phyloP scores from a whole-genome alignment of 2,797 vertebrate species.

The Apogon talboti region DNA sequence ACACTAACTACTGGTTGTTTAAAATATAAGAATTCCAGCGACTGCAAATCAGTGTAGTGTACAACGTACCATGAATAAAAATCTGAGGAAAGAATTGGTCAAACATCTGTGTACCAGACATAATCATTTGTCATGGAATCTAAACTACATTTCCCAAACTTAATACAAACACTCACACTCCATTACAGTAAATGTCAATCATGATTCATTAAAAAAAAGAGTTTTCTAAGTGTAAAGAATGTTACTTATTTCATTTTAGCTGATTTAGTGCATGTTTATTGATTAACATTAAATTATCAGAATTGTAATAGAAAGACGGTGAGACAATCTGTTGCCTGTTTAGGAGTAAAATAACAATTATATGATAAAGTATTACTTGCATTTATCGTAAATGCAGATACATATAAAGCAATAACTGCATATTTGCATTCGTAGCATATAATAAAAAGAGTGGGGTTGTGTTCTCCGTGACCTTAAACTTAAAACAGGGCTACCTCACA shows the following conservation, averaged over 20 bases:
- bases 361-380: too few species aligned
- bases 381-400: background rate
- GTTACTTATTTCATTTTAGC: slow-evolving; percentile 9
- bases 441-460: slow-evolving; percentile 9
- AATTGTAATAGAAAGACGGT: background rate
- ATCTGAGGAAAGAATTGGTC: slow-evolving; percentile 42
- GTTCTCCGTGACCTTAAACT: slow-evolving; percentile 37
- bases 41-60: slow-evolving; percentile 24
- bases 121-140: slow-evolving; percentile 60
- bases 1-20: too few species aligned
- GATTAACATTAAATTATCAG: background rate
- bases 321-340: background rate
- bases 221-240: slow-evolving; percentile 16
- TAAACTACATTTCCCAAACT: slow-evolving; percentile 62
- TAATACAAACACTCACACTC: slow-evolving; percentile 49
- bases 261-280: too few species aligned
- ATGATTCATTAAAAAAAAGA: background rate
- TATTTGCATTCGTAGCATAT: slow-evolving; percentile 8
- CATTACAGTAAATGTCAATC: slow-evolving; percentile 52
- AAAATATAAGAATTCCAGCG: background rate
- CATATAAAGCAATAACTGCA: background rate
- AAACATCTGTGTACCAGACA: slow-evolving; percentile 67
- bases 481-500: slow-evolving; percentile 13
- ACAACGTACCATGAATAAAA: slow-evolving; percentile 15
- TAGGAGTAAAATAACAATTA: background rate